Conservation (phyloP, 2,888 invertebrate genomes). For the Exephanes ischioxanthus region DNA sequence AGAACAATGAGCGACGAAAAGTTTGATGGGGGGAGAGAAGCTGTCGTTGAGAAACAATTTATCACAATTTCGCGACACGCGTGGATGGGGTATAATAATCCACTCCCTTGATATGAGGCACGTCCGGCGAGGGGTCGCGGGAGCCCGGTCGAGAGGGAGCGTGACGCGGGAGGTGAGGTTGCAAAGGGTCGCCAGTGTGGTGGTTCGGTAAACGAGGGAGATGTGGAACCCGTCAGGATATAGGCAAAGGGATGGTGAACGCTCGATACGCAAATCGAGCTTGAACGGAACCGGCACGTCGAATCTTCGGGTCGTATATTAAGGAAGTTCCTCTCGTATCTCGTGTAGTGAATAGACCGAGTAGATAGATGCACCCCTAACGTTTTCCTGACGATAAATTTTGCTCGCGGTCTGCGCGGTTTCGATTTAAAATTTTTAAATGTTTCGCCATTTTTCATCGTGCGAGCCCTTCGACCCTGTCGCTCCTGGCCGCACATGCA, state of each 20-base stretch:
- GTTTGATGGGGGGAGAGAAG: conserved; percentile 46
- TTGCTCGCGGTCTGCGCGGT: neutral
- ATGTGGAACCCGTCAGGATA: neutral
- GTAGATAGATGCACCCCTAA: neutral
- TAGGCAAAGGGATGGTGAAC: neutral
- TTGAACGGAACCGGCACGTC: conserved; percentile 47
- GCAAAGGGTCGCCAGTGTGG: conserved; percentile 3
- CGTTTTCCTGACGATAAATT: conserved; percentile 1
- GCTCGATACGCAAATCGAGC: conserved; percentile 63
- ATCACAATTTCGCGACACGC: conserved; percentile 63
- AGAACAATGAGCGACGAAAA: conserved; percentile 63
- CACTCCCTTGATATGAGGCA: conserved; percentile 57
- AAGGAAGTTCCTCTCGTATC: conserved; percentile 41
- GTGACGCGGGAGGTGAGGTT: conserved; percentile 36
- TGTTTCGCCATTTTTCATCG: neutral
- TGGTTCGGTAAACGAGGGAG: conserved; percentile 26
- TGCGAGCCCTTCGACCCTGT: neutral
- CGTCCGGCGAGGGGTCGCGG: conserved; percentile 51
- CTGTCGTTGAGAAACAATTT: conserved; percentile 62
- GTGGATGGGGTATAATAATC: conserved; percentile 58
- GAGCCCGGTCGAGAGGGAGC: conserved; percentile 6
- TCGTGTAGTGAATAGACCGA: neutral
- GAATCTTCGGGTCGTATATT: conserved; percentile 54
- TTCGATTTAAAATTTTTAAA: neutral
- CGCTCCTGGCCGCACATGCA: neutral